Base-by-base conservation (phyloP, 2,888 invertebrate species). In the Cephonodes hylas region DNA sequence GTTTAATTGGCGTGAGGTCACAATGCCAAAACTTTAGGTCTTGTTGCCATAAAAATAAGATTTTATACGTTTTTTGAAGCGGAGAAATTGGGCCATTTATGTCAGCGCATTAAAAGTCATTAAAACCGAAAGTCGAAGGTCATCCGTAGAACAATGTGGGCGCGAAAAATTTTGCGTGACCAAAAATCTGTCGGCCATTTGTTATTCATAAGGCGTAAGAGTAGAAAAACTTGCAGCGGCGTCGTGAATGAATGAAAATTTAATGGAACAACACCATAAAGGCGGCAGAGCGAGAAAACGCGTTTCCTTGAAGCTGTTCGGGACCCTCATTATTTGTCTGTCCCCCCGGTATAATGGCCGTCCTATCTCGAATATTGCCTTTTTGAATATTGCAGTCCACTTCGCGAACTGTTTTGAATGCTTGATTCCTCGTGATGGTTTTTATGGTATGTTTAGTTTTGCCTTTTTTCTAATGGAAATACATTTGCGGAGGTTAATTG, bases 261-360 rank as follows among this genome's bases (percentile, higher is more conserved):
- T 83, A 83, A 85, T 83, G 75, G 71, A 75, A 76, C 74, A 73
- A 79, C 74, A 77, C 79, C 69, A 75, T 79, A 76, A 80, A 77
- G 71, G 80, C 78, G 75, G 69, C 64, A 68, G 68, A 63, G 71
- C 77, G 77, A 79, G 77, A 74, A 80, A 81, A 76, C 72, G 77
- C 67, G 72, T 65, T 73, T 77, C 80, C 77, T 69, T 66, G 66
- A 79, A 74, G 76, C 44, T 68, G 71, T 72, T 73, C 68, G 74
- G 75, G 73, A 80, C 83, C 83, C 76, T 80, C 76, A 79, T 82
- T 83, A 84, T 77, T 76, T 73, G 77, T 75, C 66, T 74, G 77
- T 75, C 79, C 76, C 74, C 73, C 64, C 69, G 75, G 78, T 66
- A 68, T 75, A 80, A 81, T 81, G 75, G 72, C 66, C 65, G 63